Base-by-base conservation (phyloP, 2,113 vertebrate species). In the Deroptyus accipitrinus region DNA sequence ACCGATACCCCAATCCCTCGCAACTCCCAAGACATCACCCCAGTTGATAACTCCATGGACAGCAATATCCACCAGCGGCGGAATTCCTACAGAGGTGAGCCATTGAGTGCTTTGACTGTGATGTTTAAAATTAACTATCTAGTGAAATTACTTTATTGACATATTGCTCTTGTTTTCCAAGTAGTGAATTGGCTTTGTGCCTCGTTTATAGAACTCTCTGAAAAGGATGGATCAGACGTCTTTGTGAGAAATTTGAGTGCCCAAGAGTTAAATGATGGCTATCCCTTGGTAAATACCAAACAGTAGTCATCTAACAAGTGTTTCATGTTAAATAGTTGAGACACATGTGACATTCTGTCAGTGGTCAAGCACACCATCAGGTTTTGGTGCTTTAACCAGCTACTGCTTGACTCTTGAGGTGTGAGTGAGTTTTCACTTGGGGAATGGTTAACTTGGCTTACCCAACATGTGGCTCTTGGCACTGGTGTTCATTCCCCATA, bases 1-100 rank as follows among this genome's bases (percentile, higher is more conserved):
- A 99, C 99, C 0, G 99, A 99, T 77, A 99, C 99, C 10, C 99
- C 99, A 16, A 99, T 99, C 96, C 99, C 99, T 75, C 99, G 99
- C 80, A 99, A 98, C 90, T 99, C 99, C 11, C 99, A 99, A 88
- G 99, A 99, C 92, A 99, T 99, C 97, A 99, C 99, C 8, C 99
- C 99, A 0, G 99, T 99, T 10, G 99, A 99, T 91, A 98, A 98
- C 68, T 97, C 98, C 95, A 98, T 99, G 97, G 99, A 99, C 61
- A 98, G 98, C 97, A 98, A 98, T 11, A 99, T 99, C 95, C 99
- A 99, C 93, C 99, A 99, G 27, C 98, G 99, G 92, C 98, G 99
- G 46, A 99, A 99, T 96, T 99, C 99, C n/a, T 99, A 99, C 96
- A 98, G 99, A 88, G 99, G 99, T 99, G 97, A 91, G 85, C 22